Conservation (phyloP, 2,888 invertebrate genomes). For the Leucoptera coffeella region DNA sequence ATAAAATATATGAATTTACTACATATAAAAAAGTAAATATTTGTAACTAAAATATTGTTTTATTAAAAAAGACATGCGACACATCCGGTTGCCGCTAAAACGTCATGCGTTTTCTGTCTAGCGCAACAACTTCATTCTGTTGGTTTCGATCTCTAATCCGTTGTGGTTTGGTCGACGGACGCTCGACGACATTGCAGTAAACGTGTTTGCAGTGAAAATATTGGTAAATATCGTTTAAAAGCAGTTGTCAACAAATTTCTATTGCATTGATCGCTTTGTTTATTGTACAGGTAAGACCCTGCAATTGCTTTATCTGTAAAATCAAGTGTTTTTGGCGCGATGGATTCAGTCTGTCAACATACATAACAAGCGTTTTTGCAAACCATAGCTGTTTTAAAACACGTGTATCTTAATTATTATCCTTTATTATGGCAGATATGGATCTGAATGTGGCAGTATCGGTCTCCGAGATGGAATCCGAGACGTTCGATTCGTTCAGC, state of each 20-base stretch:
- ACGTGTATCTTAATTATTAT: conserved; percentile 33
- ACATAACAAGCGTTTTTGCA: conserved; percentile 26
- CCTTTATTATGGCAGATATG: conserved; percentile 45
- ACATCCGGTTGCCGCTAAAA: no score
- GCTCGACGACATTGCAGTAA: no score
- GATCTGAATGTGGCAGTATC: conserved; percentile 58
- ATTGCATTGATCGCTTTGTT: conserved; percentile 11
- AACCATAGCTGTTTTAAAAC: conserved; percentile 26
- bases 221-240: conserved; percentile 43
- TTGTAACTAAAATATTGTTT: conserved; percentile 36
- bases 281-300: conserved; percentile 16
- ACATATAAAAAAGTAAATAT: conserved; percentile 5
- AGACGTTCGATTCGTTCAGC: conserved; percentile 43
- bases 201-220: no score
- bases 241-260: conserved; percentile 14
- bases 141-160: no score
- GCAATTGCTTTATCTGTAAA: no score
- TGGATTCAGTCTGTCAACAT: conserved; percentile 44
- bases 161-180: no score
- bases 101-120: no score
- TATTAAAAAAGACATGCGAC: no score
- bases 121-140: no score
- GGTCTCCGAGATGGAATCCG: conserved; percentile 48
- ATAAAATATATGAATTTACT: background rate
- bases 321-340: conserved; percentile 37